These are phyloP conservation scores for Salvelinus alpinus DNA, from an alignment of 2,113 vertebrate species.

Conservation along the genomic window DNA sequence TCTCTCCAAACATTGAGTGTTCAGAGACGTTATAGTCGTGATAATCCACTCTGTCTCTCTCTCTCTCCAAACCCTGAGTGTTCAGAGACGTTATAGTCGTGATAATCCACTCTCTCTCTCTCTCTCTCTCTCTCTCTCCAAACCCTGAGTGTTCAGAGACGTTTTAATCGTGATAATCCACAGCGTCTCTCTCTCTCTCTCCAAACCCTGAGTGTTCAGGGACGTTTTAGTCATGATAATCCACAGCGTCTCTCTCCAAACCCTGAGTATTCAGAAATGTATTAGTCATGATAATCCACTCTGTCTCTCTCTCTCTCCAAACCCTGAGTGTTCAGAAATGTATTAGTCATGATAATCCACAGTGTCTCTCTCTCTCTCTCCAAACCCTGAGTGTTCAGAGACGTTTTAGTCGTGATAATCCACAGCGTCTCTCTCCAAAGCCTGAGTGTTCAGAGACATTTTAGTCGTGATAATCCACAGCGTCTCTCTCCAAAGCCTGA, in stretches of 20 bases:
- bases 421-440: conserved; percentile 25
- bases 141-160: too few species aligned
- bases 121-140: neutral
- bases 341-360: conserved; percentile 70
- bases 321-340: conserved; percentile 13
- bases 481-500: too few species aligned
- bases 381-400: too few species aligned
- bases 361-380: neutral
- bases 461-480: conserved; percentile 68
- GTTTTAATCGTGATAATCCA: too few species aligned
- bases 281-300: neutral
- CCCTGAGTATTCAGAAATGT: conserved; percentile 29
- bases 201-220: conserved; percentile 44
- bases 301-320: too few species aligned
- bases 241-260: conserved; percentile 27
- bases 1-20: too few species aligned
- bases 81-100: conserved; percentile 59
- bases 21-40: too few species aligned
- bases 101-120: conserved; percentile 70
- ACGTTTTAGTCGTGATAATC: too few species aligned
- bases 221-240: conserved; percentile 69
- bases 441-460: conserved; percentile 31
- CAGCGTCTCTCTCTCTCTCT: conserved; percentile 7
- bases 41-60: too few species aligned
- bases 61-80: conserved; percentile 29